phyloP scores from a whole-genome alignment of 1,140 invertebrate genomes.

The Papilio dardanus region DNA sequence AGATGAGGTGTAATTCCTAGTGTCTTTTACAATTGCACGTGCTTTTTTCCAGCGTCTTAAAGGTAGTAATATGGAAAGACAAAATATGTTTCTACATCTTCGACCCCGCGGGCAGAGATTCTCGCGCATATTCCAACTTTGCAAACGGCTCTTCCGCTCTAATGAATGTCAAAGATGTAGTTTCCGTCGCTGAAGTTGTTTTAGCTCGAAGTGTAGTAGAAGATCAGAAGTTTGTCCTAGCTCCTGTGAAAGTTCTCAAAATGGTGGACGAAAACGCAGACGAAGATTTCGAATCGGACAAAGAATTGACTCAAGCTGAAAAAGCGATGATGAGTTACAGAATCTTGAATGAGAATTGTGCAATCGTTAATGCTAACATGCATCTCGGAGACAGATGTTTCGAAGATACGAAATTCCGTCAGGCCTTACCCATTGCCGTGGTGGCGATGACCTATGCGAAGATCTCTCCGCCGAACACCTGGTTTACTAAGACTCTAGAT shows the following conservation, averaged over 20 bases:
- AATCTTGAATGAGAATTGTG: slow-evolving; percentile 80
- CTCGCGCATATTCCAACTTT: slow-evolving; percentile 69
- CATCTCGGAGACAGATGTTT: slow-evolving; percentile 82
- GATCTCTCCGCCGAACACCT: slow-evolving; percentile 82
- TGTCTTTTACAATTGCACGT: too few relatives aligned
- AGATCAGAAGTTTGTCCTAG: slow-evolving; percentile 81
- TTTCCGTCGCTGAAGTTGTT: slow-evolving; percentile 77
- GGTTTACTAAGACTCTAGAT: slow-evolving; percentile 82
- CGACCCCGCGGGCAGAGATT: slow-evolving; percentile 78
- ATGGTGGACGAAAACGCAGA: slow-evolving; percentile 73
- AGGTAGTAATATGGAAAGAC: slow-evolving; percentile 82
- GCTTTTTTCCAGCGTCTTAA: slow-evolving; percentile 63
- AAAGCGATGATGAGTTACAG: slow-evolving; percentile 80
- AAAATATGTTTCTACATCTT: slow-evolving; percentile 82
- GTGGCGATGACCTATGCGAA: slow-evolving; percentile 82
- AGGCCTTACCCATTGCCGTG: slow-evolving; percentile 78
- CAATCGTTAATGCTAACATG: slow-evolving; percentile 81
- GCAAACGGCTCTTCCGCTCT: slow-evolving; percentile 77
- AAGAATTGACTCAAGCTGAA: slow-evolving; percentile 71
- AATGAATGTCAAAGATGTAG: slow-evolving; percentile 78
- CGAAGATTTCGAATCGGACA: slow-evolving; percentile 78
- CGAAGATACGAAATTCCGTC: slow-evolving; percentile 79
- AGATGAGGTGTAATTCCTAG: too few relatives aligned
- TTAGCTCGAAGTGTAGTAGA: slow-evolving; percentile 77
- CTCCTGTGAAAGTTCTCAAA: slow-evolving; percentile 75